Conservation (phyloP, 2,888 invertebrate genomes). For the Xestoiulus laeticollis region DNA sequence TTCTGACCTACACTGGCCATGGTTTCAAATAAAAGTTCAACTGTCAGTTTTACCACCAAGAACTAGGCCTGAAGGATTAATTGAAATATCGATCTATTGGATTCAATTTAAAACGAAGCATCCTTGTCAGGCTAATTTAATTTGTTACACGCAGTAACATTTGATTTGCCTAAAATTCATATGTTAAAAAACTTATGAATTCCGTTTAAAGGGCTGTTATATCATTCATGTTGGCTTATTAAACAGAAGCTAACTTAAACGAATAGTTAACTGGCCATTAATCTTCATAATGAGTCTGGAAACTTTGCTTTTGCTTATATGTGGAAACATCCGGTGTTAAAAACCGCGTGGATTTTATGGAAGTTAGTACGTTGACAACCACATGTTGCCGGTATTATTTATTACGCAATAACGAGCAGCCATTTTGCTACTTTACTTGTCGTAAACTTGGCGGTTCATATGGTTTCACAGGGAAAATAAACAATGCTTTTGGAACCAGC, state of each 20-base stretch:
- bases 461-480: background rate
- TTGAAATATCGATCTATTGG: conserved; percentile 6
- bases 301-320: background rate
- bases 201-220: background rate
- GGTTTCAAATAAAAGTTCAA: background rate
- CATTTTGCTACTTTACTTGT: conserved; percentile 2
- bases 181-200: too few species aligned
- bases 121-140: too few species aligned
- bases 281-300: background rate
- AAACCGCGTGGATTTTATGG: background rate
- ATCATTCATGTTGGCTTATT: background rate
- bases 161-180: too few species aligned
- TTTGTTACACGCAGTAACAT: too few species aligned
- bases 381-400: conserved; percentile 5
- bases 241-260: background rate
- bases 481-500: conserved; percentile 4
- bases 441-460: background rate
- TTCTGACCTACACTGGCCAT: background rate
- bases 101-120: too few species aligned
- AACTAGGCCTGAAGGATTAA: background rate
- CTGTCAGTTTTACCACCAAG: background rate
- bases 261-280: background rate
- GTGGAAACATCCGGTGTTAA: background rate
- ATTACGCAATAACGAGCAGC: conserved; percentile 8
- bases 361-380: background rate